Evolutionary conservation across 2,888 invertebrate genomes (phyloP).

Genomic region (Peribatodes rhomboidaria): DNA sequence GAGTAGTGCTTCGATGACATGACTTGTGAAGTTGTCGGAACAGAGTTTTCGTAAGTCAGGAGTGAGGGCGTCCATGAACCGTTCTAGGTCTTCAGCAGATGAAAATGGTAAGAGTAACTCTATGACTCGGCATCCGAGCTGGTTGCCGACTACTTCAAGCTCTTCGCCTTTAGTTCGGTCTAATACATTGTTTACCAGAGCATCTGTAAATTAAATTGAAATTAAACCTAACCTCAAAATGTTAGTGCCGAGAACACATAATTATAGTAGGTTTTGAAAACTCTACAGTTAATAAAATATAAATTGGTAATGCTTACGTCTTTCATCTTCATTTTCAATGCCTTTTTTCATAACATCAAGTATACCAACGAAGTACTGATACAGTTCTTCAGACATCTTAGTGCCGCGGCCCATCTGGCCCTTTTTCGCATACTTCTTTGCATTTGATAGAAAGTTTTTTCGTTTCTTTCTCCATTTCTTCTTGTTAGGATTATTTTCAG

Average conservation of each 20-base stretch:
- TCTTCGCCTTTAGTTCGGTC: conserved; percentile 90
- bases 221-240: not conserved
- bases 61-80: conserved; percentile 88
- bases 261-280: not conserved
- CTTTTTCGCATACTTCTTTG: conserved; percentile 91
- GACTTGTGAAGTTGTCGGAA: conserved; percentile 92
- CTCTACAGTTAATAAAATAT: not conserved
- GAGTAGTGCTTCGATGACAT: conserved; percentile 91
- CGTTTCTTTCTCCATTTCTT: conserved; percentile 87
- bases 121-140: conserved; percentile 92
- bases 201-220: conserved; percentile 74
- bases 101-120: conserved; percentile 91
- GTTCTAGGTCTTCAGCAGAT: conserved; percentile 87
- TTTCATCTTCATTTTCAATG: conserved; percentile 90
- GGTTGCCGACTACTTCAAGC: conserved; percentile 91
- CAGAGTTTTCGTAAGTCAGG: conserved; percentile 90
- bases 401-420: conserved; percentile 91
- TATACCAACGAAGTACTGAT: conserved; percentile 92
- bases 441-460: conserved; percentile 89
- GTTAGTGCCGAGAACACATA: no score
- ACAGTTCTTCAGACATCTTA: conserved; percentile 90
- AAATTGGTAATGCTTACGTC: conserved; percentile 80
- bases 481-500: conserved; percentile 55
- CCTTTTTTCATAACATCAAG: conserved; percentile 90
- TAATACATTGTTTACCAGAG: conserved; percentile 91